Evolutionary conservation across 53 echinoderm and acorn worm genomes (phyloP).

Genomic region (Holothuria leucospilota): DNA sequence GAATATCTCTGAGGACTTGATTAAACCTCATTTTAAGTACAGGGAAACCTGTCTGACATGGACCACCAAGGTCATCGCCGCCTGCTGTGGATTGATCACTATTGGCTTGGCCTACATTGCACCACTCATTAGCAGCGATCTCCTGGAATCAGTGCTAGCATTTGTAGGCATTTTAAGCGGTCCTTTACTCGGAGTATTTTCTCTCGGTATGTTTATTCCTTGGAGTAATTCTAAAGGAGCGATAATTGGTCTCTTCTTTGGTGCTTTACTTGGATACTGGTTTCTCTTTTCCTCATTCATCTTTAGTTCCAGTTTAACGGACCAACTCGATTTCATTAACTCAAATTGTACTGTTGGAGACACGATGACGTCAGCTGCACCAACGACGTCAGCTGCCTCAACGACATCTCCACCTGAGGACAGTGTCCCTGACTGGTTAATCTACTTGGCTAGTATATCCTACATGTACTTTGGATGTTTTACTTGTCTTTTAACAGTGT

Average conservation of each 20-base stretch:
- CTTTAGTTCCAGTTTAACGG: not conserved
- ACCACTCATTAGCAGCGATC: conserved; percentile 12
- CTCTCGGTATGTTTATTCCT: conserved; percentile 40
- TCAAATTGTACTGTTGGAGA: not conserved
- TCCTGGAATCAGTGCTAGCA: conserved; percentile 21
- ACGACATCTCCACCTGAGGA: not conserved
- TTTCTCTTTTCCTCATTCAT: not conserved
- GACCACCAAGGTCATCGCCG: conserved; percentile 36
- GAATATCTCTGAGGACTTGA: conserved; percentile 35
- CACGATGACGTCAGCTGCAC: not conserved
- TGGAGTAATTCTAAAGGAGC: conserved; percentile 24
- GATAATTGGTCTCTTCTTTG: not conserved
- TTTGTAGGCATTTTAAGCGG: conserved; percentile 47
- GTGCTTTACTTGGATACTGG: conserved; percentile 15
- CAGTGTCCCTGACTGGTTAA: not conserved
- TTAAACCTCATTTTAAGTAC: conserved; percentile 49
- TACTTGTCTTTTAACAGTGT: conserved; percentile 22
- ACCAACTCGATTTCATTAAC: conserved; percentile 20
- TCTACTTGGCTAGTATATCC: conserved; percentile 8
- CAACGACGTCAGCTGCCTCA: not conserved
- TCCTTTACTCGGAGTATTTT: conserved; percentile 24
- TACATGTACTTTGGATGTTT: conserved; percentile 56
- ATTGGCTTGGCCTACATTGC: conserved; percentile 26
- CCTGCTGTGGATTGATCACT: conserved; percentile 29
- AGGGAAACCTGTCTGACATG: conserved; percentile 17